Evolutionary conservation across 2,888 invertebrate species (phyloP).

Genomic region (Cordilura impudica): DNA sequence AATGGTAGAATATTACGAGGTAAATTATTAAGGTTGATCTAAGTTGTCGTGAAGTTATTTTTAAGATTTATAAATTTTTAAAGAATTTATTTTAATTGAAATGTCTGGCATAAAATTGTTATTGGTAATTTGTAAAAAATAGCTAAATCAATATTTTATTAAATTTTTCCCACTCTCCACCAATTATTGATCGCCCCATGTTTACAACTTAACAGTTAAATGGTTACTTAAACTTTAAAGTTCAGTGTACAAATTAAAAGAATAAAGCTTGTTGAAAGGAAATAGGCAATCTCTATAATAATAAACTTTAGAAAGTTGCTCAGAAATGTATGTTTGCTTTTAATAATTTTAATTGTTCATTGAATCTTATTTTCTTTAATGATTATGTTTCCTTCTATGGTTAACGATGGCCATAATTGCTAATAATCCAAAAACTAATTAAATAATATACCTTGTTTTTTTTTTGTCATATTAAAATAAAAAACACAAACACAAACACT

Average conservation of each 20-base stretch:
- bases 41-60: conserved; percentile 53
- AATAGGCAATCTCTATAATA: background rate
- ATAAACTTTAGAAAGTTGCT: background rate
- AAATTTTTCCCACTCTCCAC: background rate
- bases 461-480: background rate
- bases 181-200: conserved; percentile 2
- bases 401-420: conserved; percentile 48
- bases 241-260: conserved; percentile 35
- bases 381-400: conserved; percentile 34
- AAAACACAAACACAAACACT: background rate
- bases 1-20: conserved; percentile 54
- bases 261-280: background rate
- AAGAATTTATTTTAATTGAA: conserved; percentile 45
- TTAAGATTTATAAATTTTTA: background rate
- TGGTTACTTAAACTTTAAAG: background rate
- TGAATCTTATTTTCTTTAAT: conserved; percentile 30
- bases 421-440: conserved; percentile 62
- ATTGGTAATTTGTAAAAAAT: conserved; percentile 10
- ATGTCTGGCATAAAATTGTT: conserved; percentile 37
- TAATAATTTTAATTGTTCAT: conserved; percentile 14
- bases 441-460: conserved; percentile 49
- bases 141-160: conserved; percentile 44
- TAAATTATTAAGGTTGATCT: conserved; percentile 50
- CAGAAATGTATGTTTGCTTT: too few species aligned
- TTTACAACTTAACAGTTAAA: conserved; percentile 1